A percentile compares a stretch with the other conserved stretches of the same genome.
Conservation (phyloP, 2,113 vertebrate genomes). For the Sorex fumeus region DNA sequence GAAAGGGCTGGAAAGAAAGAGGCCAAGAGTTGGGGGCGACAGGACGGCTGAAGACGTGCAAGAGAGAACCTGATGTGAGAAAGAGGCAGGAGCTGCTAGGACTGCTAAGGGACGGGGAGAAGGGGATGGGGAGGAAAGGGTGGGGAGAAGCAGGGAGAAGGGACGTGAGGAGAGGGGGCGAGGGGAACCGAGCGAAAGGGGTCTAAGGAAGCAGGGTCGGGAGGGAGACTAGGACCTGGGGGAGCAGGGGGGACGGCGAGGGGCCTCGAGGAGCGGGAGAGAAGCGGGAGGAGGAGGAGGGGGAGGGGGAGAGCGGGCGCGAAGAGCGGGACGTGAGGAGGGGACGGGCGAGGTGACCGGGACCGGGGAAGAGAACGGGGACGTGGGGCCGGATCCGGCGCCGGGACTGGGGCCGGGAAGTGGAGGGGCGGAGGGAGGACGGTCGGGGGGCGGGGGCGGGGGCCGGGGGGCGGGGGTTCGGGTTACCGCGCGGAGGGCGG, state of each 20-base stretch:
- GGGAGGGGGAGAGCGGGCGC: not conserved
- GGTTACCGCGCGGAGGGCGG: slow-evolving; percentile 74
- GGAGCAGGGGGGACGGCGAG: not conserved
- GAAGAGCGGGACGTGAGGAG: not conserved
- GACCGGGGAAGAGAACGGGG: slow-evolving; percentile 19
- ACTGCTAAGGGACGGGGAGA: not conserved
- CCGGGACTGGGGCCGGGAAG: slow-evolving; percentile 66
- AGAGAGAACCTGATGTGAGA: not conserved
- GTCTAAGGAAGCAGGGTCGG: not conserved
- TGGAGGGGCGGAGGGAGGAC: slow-evolving; percentile 67
- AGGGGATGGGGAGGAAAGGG: not conserved
- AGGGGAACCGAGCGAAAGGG: too few species aligned
- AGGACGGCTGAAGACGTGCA: not conserved
- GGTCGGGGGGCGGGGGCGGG: slow-evolving; percentile 55
- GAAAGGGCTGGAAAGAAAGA: not conserved
- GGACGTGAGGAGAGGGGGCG: too few species aligned
- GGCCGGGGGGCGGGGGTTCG: slow-evolving; percentile 77
- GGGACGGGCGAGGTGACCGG: not conserved
- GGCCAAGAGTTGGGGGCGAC: not conserved
- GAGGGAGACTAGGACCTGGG: not conserved
- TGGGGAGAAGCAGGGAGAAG: not conserved
- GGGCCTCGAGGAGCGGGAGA: not conserved
- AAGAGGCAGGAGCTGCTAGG: not conserved
- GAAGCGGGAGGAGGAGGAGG: not conserved
- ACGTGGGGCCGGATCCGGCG: slow-evolving; percentile 62